Evolutionary conservation across 2,888 invertebrate genomes (phyloP).

Genomic region (Pseudolycoriella hygida): DNA sequence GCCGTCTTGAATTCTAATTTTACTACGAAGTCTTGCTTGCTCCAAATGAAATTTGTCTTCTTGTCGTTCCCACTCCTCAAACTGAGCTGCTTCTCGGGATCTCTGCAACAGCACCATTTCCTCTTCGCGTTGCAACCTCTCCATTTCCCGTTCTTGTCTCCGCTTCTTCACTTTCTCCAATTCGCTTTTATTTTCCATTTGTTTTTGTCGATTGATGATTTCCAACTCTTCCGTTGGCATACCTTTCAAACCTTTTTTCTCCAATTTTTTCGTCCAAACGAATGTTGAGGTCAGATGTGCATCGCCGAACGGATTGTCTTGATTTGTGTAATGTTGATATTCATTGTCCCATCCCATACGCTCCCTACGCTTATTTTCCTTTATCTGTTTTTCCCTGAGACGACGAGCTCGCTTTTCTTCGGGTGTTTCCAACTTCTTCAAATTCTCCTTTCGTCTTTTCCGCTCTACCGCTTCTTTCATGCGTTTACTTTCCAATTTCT

Average conservation of each 20-base stretch:
- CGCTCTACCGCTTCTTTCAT: constrained; percentile 44
- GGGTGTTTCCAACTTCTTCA: constrained; percentile 84
- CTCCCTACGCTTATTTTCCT: constrained; percentile 72
- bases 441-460: constrained; percentile 48
- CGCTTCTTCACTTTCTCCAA: constrained; percentile 89
- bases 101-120: constrained; percentile 72
- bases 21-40: constrained; percentile 83
- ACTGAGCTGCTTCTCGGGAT: constrained; percentile 77
- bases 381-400: constrained; percentile 76
- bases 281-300: constrained; percentile 87
- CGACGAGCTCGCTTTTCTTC: constrained; percentile 82
- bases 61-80: constrained; percentile 85
- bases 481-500: constrained; percentile 55
- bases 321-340: constrained; percentile 91
- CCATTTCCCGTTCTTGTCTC: constrained; percentile 72
- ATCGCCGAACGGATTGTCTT: constrained; percentile 98
- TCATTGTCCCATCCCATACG: constrained; percentile 97
- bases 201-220: constrained; percentile 63
- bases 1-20: constrained; percentile 91
- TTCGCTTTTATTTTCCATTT: constrained; percentile 80
- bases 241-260: constrained; percentile 75
- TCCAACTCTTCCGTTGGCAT: constrained; percentile 67
- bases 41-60: constrained; percentile 96
- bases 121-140: constrained; percentile 63
- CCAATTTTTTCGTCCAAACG: constrained; percentile 91